Evolutionary conservation across 2,797 vertebrate genomes (phyloP).

Genomic region (Thalassophryne amazonica): DNA sequence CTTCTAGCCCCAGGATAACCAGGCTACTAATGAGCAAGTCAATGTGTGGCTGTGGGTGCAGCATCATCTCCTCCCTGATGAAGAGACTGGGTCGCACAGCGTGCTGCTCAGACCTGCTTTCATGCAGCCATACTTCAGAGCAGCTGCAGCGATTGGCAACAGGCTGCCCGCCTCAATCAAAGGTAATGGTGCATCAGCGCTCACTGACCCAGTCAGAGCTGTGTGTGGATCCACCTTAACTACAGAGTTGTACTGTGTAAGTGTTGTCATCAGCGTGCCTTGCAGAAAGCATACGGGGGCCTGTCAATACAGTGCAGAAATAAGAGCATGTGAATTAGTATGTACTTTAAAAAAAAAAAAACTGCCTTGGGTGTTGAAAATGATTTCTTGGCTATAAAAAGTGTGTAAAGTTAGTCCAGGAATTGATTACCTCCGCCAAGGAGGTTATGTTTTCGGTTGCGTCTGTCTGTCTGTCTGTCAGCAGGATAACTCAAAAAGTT

Average conservation of each 20-base stretch:
- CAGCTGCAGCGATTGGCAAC: slow-evolving; percentile 93
- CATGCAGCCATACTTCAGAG: slow-evolving; percentile 92
- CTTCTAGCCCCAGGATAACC: slow-evolving; percentile 45
- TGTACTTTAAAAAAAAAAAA: slow-evolving; percentile 18
- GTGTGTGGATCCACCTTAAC: not conserved
- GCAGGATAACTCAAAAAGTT: too few species aligned
- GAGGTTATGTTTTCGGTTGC: too few species aligned
- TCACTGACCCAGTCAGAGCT: not conserved
- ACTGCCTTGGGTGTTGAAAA: slow-evolving; percentile 77
- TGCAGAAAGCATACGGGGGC: slow-evolving; percentile 4
- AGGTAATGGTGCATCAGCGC: slow-evolving; percentile 82
- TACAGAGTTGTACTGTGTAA: not conserved
- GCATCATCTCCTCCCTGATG: slow-evolving; percentile 98
- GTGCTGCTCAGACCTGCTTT: slow-evolving; percentile 95
- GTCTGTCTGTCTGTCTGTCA: too few species aligned
- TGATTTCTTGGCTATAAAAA: slow-evolving; percentile 81
- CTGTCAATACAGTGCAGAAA: slow-evolving; percentile 15
- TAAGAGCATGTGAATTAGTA: not conserved
- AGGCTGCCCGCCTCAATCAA: slow-evolving; percentile 86
- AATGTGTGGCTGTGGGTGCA: slow-evolving; percentile 99
- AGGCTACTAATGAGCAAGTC: slow-evolving; percentile 87
- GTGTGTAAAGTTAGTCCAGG: slow-evolving; percentile 80
- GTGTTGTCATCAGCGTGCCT: not conserved
- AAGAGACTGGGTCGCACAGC: slow-evolving; percentile 96
- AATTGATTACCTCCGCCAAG: too few species aligned